Percentiles rank a stretch among this genome's conserved stretches.
phyloP scores from a whole-genome alignment of 1,140 invertebrate genomes.

The Anoplophora glabripennis region DNA sequence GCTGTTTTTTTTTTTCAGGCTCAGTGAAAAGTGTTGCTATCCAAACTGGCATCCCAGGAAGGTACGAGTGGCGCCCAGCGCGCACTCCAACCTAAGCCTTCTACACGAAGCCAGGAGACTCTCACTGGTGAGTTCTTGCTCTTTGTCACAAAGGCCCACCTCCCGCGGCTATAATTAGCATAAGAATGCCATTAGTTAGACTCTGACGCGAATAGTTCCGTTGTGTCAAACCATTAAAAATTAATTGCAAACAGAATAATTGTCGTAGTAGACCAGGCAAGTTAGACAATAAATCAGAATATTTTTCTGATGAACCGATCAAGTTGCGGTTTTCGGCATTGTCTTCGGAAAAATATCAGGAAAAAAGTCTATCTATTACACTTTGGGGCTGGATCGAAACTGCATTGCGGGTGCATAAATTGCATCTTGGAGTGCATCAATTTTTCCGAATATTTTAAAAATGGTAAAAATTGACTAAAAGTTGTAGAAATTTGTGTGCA shows the following conservation, averaged over 20 bases:
- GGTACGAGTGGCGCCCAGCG: constrained; percentile 54
- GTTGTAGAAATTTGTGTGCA: no score
- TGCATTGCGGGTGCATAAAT: no score
- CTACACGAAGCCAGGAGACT: constrained; percentile 53
- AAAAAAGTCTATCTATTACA: no score
- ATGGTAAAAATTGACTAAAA: no score
- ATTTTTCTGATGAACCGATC: no score
- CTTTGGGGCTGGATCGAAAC: no score
- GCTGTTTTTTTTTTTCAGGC: constrained; percentile 32
- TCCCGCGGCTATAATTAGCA: not conserved
- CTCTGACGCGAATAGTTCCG: not conserved
- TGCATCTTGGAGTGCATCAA: no score
- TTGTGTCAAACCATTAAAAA: constrained; percentile 9
- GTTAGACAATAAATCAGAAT: no score
- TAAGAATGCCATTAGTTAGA: constrained; percentile 1
- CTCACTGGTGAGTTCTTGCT: constrained; percentile 51
- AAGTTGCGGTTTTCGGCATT: no score
- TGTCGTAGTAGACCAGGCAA: no score
- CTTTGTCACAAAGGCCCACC: constrained; percentile 2
- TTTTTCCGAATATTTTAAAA: no score
- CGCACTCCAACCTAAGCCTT: constrained; percentile 38
- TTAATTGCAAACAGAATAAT: constrained; percentile 6
- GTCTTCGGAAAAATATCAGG: no score
- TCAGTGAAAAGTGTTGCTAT: constrained; percentile 37
- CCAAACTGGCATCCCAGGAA: constrained; percentile 59